Percentiles rank a stretch among this genome's conserved stretches.
Conservation (phyloP, 2,888 invertebrate species). For the Caenorhabditis afra region DNA sequence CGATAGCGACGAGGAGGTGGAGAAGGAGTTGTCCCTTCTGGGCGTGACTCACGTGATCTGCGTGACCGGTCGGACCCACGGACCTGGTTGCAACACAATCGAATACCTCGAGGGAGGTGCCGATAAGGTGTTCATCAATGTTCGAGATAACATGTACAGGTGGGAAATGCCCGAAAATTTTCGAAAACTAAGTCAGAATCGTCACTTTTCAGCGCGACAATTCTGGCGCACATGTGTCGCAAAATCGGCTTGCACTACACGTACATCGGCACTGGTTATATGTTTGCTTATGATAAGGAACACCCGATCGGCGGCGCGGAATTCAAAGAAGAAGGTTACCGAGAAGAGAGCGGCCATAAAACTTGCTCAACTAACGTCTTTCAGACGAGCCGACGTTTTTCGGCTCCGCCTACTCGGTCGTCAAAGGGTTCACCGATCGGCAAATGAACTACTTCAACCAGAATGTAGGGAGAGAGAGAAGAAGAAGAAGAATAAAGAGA, state of each 20-base stretch:
- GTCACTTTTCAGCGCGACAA: constrained; percentile 65
- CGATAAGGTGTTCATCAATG: constrained; percentile 75
- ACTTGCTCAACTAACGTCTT: constrained; percentile 27
- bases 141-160: constrained; percentile 79
- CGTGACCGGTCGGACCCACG: constrained; percentile 76
- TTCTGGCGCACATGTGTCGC: constrained; percentile 73
- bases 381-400: constrained; percentile 78
- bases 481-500: no score
- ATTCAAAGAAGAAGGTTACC: constrained; percentile 74
- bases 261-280: constrained; percentile 80
- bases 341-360: neutral
- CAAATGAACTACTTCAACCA: constrained; percentile 69
- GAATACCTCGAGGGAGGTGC: constrained; percentile 79
- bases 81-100: constrained; percentile 75
- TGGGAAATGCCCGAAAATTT: constrained; percentile 17
- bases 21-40: constrained; percentile 70
- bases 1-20: constrained; percentile 73
- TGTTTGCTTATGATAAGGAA: constrained; percentile 79
- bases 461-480: constrained; percentile 33
- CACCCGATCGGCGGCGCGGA: constrained; percentile 77
- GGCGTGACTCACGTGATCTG: constrained; percentile 79
- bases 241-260: constrained; percentile 77
- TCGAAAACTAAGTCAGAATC: neutral
- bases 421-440: constrained; percentile 79
- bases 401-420: constrained; percentile 79